phyloP scores from a whole-genome alignment of 2,888 invertebrate genomes.

The Nymphalis c-album region DNA sequence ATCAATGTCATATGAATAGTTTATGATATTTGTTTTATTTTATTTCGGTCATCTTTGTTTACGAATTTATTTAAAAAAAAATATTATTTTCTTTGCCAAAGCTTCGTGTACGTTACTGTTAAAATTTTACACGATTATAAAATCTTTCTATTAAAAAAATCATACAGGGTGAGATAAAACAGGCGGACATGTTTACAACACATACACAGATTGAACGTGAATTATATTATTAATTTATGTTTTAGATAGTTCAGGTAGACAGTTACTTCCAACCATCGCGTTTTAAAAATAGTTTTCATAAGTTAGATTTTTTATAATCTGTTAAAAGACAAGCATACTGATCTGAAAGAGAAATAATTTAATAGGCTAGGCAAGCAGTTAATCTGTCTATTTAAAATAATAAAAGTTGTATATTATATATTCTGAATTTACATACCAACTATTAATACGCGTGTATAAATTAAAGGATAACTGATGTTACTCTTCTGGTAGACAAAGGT shows the following conservation, averaged over 20 bases:
- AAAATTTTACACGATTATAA: background rate
- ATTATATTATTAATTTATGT: conserved; percentile 22
- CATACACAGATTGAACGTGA: conserved; percentile 10
- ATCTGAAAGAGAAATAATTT: background rate
- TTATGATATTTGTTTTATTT: background rate
- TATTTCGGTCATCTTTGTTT: background rate
- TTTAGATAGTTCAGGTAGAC: conserved; percentile 5
- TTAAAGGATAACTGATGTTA: too few relatives aligned
- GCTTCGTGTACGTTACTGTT: background rate
- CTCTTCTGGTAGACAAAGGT: too few relatives aligned
- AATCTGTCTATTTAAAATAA: too few relatives aligned
- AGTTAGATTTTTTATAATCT: conserved; percentile 1
- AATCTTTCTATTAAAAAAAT: background rate
- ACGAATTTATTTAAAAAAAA: background rate
- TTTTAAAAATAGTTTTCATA: background rate
- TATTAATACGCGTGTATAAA: too few relatives aligned
- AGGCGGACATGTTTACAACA: conserved; percentile 19
- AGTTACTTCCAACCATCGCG: background rate
- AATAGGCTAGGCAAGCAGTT: too few relatives aligned
- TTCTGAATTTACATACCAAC: too few relatives aligned
- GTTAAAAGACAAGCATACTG: background rate
- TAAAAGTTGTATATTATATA: too few relatives aligned
- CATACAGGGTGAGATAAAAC: conserved; percentile 16
- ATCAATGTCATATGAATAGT: conserved; percentile 9
- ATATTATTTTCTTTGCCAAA: background rate